Percentiles rank a stretch among this genome's conserved stretches.
Conservation (phyloP, 2,888 invertebrate species). For the Invenusta paracnida region DNA sequence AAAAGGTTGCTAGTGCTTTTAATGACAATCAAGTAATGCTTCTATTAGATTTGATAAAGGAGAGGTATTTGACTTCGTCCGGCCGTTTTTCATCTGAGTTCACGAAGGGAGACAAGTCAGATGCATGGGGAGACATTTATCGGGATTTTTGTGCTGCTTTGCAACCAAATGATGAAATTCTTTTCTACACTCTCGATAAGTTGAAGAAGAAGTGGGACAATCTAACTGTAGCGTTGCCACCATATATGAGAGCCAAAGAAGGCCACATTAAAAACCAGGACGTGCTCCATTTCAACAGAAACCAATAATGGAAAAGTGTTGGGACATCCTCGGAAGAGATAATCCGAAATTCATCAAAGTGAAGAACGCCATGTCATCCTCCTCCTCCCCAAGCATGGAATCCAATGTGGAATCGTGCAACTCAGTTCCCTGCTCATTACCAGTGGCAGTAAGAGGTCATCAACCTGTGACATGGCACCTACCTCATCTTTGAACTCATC, state of each 20-base stretch:
- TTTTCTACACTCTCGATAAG: too few relatives aligned
- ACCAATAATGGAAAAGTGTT: not conserved
- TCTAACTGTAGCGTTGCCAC: not conserved
- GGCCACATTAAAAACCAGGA: slow-evolving; percentile 5
- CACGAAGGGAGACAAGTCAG: too few relatives aligned
- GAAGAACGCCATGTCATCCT: not conserved
- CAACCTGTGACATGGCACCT: not conserved
- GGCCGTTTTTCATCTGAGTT: too few relatives aligned
- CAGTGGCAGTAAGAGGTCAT: not conserved
- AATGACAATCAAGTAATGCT: too few relatives aligned
- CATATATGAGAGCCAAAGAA: not conserved
- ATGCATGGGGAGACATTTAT: too few relatives aligned
- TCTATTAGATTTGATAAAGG: too few relatives aligned
- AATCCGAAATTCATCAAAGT: slow-evolving; percentile 8
- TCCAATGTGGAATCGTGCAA: not conserved
- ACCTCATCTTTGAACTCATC: not conserved
- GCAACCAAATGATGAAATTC: too few relatives aligned
- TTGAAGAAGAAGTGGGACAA: not conserved
- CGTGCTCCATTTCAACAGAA: not conserved
- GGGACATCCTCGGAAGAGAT: not conserved
- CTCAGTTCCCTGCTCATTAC: not conserved
- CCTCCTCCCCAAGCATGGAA: not conserved
- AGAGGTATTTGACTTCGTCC: too few relatives aligned
- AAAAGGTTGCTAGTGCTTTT: too few relatives aligned
- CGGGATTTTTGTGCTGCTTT: too few relatives aligned